These are phyloP conservation scores for Latrodectus elegans DNA, from an alignment of 2,888 invertebrate species.

Conservation along the genomic window DNA sequence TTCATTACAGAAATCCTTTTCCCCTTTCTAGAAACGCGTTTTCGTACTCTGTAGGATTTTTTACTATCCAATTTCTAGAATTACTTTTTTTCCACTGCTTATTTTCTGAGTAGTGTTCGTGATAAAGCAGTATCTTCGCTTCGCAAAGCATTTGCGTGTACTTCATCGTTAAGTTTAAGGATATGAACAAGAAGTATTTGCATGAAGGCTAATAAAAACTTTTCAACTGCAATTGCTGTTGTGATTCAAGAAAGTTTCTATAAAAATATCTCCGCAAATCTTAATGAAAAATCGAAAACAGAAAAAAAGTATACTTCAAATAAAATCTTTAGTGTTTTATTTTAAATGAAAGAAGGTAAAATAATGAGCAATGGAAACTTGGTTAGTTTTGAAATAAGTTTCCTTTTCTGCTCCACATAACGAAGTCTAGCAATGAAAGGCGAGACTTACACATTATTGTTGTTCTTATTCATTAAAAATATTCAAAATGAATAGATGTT, in stretches of 20 bases:
- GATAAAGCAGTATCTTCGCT: conserved; percentile 46
- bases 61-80: neutral
- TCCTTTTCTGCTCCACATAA: too few relatives aligned
- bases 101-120: conserved; percentile 22
- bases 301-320: conserved; percentile 32
- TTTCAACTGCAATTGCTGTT: conserved; percentile 38
- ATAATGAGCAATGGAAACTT: conserved; percentile 20
- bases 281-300: conserved; percentile 52
- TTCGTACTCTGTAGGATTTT: conserved; percentile 1
- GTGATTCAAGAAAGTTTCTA: conserved; percentile 22
- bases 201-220: conserved; percentile 57
- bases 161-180: conserved; percentile 47
- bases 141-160: conserved; percentile 43
- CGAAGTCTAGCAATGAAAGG: conserved; percentile 3
- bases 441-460: conserved; percentile 5
- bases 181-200: conserved; percentile 39
- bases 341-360: conserved; percentile 3
- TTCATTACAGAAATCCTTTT: conserved; percentile 3
- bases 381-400: neutral
- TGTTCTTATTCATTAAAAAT: conserved; percentile 7
- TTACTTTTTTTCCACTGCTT: conserved; percentile 4
- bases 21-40: conserved; percentile 19
- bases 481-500: conserved; percentile 10
- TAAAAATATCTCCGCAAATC: conserved; percentile 1
- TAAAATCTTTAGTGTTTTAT: conserved; percentile 18